A percentile compares a stretch with the other conserved stretches of the same genome.
Conservation (phyloP, 2,797 vertebrate species). For the Loriculus beryllinus region DNA sequence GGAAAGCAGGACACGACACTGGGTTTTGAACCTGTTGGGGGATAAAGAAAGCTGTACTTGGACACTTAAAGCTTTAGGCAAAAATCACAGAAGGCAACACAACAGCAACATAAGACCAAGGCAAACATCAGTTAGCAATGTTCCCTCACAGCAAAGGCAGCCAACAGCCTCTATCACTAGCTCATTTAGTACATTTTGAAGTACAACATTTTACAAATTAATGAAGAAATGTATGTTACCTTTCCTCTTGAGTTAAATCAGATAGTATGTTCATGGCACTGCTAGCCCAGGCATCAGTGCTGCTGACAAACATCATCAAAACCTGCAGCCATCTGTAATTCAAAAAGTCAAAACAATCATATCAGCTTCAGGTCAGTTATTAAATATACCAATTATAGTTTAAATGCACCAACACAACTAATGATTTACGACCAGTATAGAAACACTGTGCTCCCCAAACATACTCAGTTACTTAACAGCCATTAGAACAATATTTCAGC, state of each 20-base stretch:
- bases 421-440: background rate
- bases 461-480: background rate
- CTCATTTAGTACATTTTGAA: background rate
- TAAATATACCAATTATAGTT: background rate
- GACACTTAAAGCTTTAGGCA: background rate
- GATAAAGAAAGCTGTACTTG: background rate
- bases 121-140: background rate
- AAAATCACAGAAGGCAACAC: background rate
- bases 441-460: background rate
- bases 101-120: background rate
- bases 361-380: background rate
- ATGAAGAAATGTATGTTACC: conserved; percentile 69
- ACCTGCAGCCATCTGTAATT: conserved; percentile 80
- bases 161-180: background rate
- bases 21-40: conserved; percentile 77
- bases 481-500: background rate
- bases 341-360: background rate
- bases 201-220: accelerated
- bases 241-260: conserved; percentile 78
- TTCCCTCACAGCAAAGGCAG: background rate
- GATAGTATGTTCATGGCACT: conserved; percentile 77
- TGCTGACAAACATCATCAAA: conserved; percentile 75
- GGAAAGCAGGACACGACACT: conserved; percentile 68
- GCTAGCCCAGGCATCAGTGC: conserved; percentile 60
- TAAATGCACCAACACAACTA: background rate